phyloP scores from a whole-genome alignment of 2,888 invertebrate species.

The Octonoba sinensis region DNA sequence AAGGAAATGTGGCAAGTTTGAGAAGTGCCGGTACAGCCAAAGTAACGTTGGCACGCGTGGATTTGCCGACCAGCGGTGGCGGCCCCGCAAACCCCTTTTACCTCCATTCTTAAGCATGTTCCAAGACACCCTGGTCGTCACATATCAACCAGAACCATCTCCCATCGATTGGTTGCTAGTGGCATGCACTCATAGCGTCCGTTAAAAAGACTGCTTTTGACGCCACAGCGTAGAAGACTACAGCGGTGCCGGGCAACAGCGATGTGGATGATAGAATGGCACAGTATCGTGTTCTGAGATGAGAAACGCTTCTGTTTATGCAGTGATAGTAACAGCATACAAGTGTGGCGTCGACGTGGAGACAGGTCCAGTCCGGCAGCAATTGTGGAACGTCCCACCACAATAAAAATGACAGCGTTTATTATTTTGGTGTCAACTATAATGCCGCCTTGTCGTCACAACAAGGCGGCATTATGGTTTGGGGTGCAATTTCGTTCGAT shows the following conservation, averaged over 20 bases:
- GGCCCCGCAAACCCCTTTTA: too few species aligned
- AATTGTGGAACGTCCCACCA: not conserved
- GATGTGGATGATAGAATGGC: not conserved
- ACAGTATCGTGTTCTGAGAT: conserved; percentile 4
- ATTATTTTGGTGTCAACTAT: too few species aligned
- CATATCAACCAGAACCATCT: not conserved
- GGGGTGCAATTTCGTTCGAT: too few species aligned
- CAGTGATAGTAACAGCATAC: not conserved
- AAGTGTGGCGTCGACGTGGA: conserved; percentile 6
- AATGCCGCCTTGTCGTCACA: too few species aligned
- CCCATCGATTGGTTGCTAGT: not conserved
- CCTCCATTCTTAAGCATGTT: too few species aligned
- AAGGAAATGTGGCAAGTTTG: too few species aligned
- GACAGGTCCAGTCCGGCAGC: not conserved
- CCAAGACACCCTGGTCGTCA: too few species aligned
- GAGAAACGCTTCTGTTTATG: not conserved
- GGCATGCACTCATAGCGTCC: not conserved
- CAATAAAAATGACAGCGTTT: too few species aligned
- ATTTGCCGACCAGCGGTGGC: too few species aligned
- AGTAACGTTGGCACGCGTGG: too few species aligned
- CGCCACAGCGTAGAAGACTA: not conserved
- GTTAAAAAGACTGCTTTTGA: conserved; percentile 1
- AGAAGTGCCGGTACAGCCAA: too few species aligned
- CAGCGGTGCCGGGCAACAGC: not conserved
- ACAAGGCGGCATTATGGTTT: too few species aligned